Base-by-base conservation (phyloP, 2,113 vertebrate genomes). In the Bufo gargarizans region DNA sequence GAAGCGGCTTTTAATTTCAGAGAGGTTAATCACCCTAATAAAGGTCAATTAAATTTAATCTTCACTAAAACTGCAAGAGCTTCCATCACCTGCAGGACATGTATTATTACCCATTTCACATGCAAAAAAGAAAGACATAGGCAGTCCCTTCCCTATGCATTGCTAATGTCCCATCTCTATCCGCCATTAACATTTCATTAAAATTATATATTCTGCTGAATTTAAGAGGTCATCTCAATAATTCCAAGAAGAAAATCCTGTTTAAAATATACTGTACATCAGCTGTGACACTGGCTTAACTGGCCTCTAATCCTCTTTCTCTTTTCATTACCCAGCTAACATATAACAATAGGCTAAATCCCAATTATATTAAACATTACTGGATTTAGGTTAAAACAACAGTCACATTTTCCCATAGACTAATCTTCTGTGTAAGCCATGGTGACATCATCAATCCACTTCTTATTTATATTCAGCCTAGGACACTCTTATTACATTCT, bases 11-110 rank as follows among this genome's bases (percentile, higher is more conserved):
- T 95, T 95, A 95, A 96, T 95, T 95, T 93, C 91, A 89, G 89
- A 92, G 92, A 92, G 95, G 93, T 96, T 95, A 96, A 96, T 94
- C 94, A 94, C 89, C 92, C 92, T 92, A 92, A 92, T 90, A 94
- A 94, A 94, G 94, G 94, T 93, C 95, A 95, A 93, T 94, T 92
- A 93, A 94, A 95, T 94, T 93, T 93, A 95, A 95, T 95, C 94
- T 93, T 92, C 92, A 94, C 92, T 94, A 94, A 94, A 94, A 95
- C 93, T 93, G 92, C 91, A 90, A 90, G 58, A 92, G 92, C 91
- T 91, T 90, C 92, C 91, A 79, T 95, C 94, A 95, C 93, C 92
- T 94, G 91, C 90, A 92, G 91, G 91, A 94, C 92, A 91, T 94
- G 91, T 94, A 95, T 94, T 94, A 92, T 92, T 92, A 94, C 91